These are phyloP conservation scores for Odontesthes bonariensis DNA, from an alignment of 2,113 vertebrate species.

Conservation along the genomic window DNA sequence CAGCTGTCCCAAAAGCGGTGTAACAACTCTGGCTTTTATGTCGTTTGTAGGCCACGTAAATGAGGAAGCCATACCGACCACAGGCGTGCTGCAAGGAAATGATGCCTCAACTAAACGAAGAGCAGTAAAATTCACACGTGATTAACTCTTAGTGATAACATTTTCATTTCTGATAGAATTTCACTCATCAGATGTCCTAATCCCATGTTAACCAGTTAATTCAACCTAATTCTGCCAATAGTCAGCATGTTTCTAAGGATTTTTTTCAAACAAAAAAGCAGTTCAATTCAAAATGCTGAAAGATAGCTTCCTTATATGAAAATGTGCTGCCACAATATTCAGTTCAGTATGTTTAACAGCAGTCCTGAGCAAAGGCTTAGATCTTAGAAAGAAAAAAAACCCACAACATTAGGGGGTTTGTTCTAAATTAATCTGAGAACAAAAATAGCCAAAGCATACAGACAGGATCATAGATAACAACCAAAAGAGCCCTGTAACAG, in stretches of 20 bases:
- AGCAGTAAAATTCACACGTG: slow-evolving; percentile 12
- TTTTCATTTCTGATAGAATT: slow-evolving; percentile 7
- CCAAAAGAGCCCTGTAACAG: too few species aligned
- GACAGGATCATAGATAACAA: too few species aligned
- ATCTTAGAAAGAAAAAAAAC: background rate
- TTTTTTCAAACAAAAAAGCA: background rate
- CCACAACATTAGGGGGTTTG: too few species aligned
- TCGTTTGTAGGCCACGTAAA: slow-evolving; percentile 49
- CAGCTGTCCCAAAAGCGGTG: slow-evolving; percentile 74
- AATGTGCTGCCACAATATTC: background rate
- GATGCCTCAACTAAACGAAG: slow-evolving; percentile 42
- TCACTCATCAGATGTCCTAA: background rate
- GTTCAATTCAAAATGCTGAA: background rate
- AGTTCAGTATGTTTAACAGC: background rate
- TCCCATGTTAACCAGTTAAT: background rate
- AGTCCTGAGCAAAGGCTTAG: background rate
- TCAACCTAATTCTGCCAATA: background rate
- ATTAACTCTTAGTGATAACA: background rate
- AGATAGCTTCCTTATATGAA: background rate
- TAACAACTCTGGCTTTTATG: slow-evolving; percentile 66
- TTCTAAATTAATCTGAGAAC: background rate
- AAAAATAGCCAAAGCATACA: background rate
- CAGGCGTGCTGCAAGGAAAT: slow-evolving; percentile 74
- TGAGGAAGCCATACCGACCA: slow-evolving; percentile 72
- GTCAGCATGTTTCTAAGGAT: background rate